Evolutionary conservation across 2,888 invertebrate genomes (phyloP), one percentile per base, ranked within the genome.

Genomic region (Chymomyza procnemis): DNA sequence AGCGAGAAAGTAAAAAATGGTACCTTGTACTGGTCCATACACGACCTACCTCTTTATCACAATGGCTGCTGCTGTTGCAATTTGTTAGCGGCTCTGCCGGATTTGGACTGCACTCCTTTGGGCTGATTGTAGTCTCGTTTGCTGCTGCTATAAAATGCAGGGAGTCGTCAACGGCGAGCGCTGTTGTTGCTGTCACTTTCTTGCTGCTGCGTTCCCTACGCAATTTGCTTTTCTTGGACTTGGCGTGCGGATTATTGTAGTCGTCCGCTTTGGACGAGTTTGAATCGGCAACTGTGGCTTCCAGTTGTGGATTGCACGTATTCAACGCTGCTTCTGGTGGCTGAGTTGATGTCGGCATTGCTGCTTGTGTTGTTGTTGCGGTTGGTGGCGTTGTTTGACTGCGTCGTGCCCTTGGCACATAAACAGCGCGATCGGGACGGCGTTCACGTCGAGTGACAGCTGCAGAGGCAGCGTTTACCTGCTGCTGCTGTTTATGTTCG

Each of bases 371-470:
- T 57, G 88, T 67, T 60, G 88, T 88, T 74, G n/a, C n/a, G n/a
- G n/a, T 26, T 26, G 90, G 90, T 75, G 90, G 89, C 78, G 90
- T 90, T 67, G 90, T 90, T 86, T 90, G 89, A 88, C 91, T 91
- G 68, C 94, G 92, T 71, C 94, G 92, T 70, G 94, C 95, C 87
- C 95, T 92, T 69, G 96, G 96, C 71, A 96, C 94, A 92, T 96
- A 96, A 61, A 96, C 94, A 19, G 95, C 95, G 50, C 94, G 93
- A 90, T 96, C 96, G 58, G 96, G 96, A 76, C 95, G 93, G 67
- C 94, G 93, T 84, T 91, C 90, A 71, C 91, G 89, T 71, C 90
- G 92, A 54, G 19, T 21, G 18, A 9, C 54, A 64, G 59, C 67
- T 69, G 69, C 48, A 57, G 52, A 41, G n/a, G 57, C 60, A 54